Evolutionary conservation across 2,797 vertebrate genomes (phyloP), one percentile per base, ranked within the genome.

Genomic region (Cryptoblepharus egeriae): DNA sequence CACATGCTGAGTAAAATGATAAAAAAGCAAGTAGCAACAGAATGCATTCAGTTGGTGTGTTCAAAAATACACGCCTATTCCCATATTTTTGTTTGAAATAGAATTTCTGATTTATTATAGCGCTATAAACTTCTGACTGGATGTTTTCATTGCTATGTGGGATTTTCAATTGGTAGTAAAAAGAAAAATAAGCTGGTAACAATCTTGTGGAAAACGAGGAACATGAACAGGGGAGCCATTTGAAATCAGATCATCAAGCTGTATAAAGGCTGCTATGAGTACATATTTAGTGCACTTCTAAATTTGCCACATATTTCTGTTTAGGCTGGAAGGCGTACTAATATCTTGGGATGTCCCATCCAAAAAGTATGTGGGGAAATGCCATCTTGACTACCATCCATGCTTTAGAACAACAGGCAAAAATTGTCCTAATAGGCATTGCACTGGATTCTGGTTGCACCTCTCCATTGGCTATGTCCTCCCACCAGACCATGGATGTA

Each of bases 141-240:
- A 84, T 76, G 69, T 81, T 90, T 92, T 86, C 76, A n/a, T 79
- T 32, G n/a, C 79, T 80, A 85, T 72, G 89, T 39, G 30, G 81
- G 79, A 72, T 79, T 85, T 69, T 81, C 67, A 88, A 88, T 79
- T 75, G n/a, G 77, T 68, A 85, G 71, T 81, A 76, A 82, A 90
- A 89, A 85, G n/a, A 57, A 45, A 79, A 85, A 82, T 7, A 81
- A 81, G 37, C 57, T 1, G 35, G 60, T 60, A 88, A 58, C 83
- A 87, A 77, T 81, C 85, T 30, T 84, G 13, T 49, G 67, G 79
- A 88, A n/a, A 61, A 26, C 9, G 77, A 69, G 71, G 83, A 87
- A 79, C n/a, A 69, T 15, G 52, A 89, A 79, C 76, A 77, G 64
- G 70, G 70, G 70, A 88, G 45, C 30, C 78, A 75, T 84, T 75